Base-by-base conservation (phyloP, 2,888 invertebrate genomes). In the Gymnosoma rotundatum region DNA sequence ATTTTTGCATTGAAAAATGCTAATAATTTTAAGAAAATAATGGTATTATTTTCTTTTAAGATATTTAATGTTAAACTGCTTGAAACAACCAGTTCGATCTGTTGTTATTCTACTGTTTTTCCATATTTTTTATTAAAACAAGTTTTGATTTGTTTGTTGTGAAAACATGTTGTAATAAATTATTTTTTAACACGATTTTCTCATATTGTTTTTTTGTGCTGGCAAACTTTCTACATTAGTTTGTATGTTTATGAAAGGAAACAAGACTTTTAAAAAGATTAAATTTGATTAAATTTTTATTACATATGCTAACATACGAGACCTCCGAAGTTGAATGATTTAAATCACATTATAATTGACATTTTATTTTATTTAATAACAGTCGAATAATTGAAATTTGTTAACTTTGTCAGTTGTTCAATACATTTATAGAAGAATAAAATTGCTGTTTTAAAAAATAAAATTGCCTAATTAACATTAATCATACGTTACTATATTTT, bases 91-190 rank as follows among this genome's bases (percentile, higher is more conserved):
- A 42, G 42, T 42, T 42, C 7, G 12, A 42, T 12, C 2, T 42
- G 42, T 12, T 3, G 7, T 12, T 9, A 12, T 42, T 42, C 42
- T 42, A 12, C 42, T 42, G 42, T 42, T 3, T 42, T 42, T 42
- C 12, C 12, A 2, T 25, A 25, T 25, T 25, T 25, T 25, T 25
- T 25, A 42, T 42, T n/a, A 66, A 54, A 52, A 76, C 72, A 72
- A 70, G 72, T 76, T 72, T 82, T 70, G 50, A 82, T 76, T 82
- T 66, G 58, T 72, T 82, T 64, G 72, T 76, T 66, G 60, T 76
- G 58, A 82, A 72, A 82, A 72, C 76, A 69, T 76, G 82, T 82
- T 82, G 70, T 66, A 70, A 82, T 82, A 76, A 76, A 82, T 76
- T 75, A 76, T 76, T 72, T 70, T 76, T 7, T 66, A 69, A 74